Evolutionary conservation across 2,797 vertebrate species (phyloP).

Genomic region (Pseudocheirus occidentalis): DNA sequence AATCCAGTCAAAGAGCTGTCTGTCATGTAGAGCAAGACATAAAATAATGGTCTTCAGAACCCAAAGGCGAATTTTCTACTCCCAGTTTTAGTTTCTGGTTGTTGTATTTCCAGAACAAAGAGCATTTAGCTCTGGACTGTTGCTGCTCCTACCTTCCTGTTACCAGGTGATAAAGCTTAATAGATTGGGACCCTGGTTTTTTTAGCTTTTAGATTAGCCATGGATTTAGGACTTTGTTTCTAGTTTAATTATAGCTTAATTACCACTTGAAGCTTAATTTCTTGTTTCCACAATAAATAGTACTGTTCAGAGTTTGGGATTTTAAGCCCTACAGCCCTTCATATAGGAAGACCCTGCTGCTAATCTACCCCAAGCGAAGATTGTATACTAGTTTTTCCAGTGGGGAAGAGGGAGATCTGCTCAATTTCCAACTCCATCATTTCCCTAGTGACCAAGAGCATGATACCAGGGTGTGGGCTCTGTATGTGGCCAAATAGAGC

Average conservation of each 20-base stretch:
- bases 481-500: neutral
- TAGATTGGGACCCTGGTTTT: neutral
- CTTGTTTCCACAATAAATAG: neutral
- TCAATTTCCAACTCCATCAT: conserved; percentile 23
- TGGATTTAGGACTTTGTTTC: neutral
- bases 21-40: neutral
- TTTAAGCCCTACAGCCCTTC: neutral
- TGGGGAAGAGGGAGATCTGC: neutral
- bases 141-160: neutral
- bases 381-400: neutral
- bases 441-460: neutral
- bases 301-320: neutral
- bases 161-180: neutral
- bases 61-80: neutral
- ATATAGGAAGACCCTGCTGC: neutral
- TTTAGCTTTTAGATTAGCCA: neutral
- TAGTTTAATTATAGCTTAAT: neutral
- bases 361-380: neutral
- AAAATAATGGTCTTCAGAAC: neutral
- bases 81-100: neutral
- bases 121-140: neutral
- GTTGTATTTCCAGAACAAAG: neutral
- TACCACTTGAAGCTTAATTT: neutral
- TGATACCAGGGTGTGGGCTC: neutral
- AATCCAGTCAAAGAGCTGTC: neutral